Percentiles rank a stretch among this genome's conserved stretches.
Conservation (phyloP, 2,797 vertebrate genomes). For the Allobates femoralis region DNA sequence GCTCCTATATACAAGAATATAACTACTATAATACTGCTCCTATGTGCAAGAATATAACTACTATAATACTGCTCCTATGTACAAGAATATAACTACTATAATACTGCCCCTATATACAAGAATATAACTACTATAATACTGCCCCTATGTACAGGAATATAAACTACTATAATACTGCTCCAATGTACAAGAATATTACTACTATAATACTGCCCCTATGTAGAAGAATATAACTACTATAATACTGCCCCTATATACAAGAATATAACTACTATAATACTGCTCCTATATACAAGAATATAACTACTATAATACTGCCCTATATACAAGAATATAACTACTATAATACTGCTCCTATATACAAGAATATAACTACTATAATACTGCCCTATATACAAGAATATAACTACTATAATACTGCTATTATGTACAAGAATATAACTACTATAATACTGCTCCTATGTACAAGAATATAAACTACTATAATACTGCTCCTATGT, state of each 20-base stretch:
- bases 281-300: neutral
- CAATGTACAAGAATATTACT: slow-evolving; percentile 4
- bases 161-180: slow-evolving; percentile 9
- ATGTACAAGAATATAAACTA: no score
- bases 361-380: no score
- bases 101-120: neutral
- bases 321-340: no score
- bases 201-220: neutral
- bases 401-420: no score
- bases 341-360: no score
- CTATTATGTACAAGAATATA: no score
- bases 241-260: slow-evolving; percentile 4
- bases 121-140: slow-evolving; percentile 16
- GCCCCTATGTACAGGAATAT: no score
- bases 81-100: slow-evolving; percentile 14
- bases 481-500: no score
- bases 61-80: neutral
- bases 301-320: slow-evolving; percentile 16
- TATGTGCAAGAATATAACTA: neutral
- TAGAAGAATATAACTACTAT: slow-evolving; percentile 17
- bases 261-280: slow-evolving; percentile 14
- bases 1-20: neutral
- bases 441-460: no score
- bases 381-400: neutral
- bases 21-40: slow-evolving; percentile 9